phyloP scores from a whole-genome alignment of 2,797 vertebrate species.

The Danio jaintianensis region DNA sequence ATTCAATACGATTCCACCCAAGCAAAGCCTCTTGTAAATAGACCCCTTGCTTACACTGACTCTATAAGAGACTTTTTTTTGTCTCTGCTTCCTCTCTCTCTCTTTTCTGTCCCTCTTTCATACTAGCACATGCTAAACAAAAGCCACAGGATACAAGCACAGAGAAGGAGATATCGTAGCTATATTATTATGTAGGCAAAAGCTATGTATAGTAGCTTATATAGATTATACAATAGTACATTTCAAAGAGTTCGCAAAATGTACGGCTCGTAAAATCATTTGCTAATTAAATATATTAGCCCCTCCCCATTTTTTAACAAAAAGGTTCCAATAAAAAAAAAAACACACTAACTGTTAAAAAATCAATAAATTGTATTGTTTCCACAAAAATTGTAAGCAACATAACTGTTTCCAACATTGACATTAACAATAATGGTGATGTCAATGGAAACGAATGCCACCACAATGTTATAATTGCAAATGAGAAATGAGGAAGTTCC shows the following conservation, averaged over 20 bases:
- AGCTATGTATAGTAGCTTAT: not conserved
- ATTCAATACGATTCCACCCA: conserved; percentile 46
- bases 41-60: conserved; percentile 3
- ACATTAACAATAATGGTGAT: not conserved
- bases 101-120: conserved; percentile 3
- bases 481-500: too few species aligned
- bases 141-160: conserved; percentile 10
- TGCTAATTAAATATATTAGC: too few species aligned
- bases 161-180: conserved; percentile 15
- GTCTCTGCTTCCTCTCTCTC: conserved; percentile 6
- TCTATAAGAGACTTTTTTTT: conserved; percentile 15
- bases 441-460: not conserved
- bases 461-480: too few species aligned
- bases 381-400: not conserved
- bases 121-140: conserved; percentile 14
- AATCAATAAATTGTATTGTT: not conserved
- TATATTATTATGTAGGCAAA: not conserved
- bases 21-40: conserved; percentile 15
- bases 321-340: not conserved
- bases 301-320: not conserved
- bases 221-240: not conserved
- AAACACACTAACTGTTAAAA: not conserved
- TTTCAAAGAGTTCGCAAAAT: not conserved
- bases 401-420: not conserved
- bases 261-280: not conserved